Evolutionary conservation across 2,113 vertebrate genomes (phyloP).

Genomic region (Strigops habroptila): DNA sequence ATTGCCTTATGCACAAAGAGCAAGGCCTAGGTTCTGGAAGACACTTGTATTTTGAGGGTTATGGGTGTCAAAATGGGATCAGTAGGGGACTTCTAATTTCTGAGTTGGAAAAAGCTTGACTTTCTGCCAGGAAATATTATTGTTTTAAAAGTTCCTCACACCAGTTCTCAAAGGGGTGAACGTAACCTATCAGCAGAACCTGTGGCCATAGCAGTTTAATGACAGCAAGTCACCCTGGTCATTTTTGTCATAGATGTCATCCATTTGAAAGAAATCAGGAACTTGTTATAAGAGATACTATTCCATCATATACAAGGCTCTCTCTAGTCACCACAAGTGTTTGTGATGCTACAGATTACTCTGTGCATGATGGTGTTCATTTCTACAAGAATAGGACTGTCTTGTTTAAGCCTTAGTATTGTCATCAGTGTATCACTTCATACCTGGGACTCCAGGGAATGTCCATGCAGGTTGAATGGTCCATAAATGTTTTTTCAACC

Average conservation of each 20-base stretch:
- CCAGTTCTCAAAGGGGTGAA: neutral
- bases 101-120: neutral
- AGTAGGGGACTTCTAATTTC: neutral
- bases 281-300: neutral
- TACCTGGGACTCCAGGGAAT: neutral
- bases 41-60: neutral
- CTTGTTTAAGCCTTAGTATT: neutral
- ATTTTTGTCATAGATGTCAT: neutral
- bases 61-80: neutral
- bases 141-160: neutral
- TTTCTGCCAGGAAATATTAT: neutral
- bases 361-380: neutral
- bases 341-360: neutral
- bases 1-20: neutral
- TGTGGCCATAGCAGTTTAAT: neutral
- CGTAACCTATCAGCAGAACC: neutral
- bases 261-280: neutral
- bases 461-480: neutral
- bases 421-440: neutral
- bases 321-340: neutral
- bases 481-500: neutral
- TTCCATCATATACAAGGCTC: neutral
- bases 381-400: neutral
- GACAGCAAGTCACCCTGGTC: neutral
- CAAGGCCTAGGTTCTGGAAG: neutral